A percentile compares a stretch with the other conserved stretches of the same genome.
phyloP scores from a whole-genome alignment of 2,113 vertebrate species.

The Pseudonaja textilis region DNA sequence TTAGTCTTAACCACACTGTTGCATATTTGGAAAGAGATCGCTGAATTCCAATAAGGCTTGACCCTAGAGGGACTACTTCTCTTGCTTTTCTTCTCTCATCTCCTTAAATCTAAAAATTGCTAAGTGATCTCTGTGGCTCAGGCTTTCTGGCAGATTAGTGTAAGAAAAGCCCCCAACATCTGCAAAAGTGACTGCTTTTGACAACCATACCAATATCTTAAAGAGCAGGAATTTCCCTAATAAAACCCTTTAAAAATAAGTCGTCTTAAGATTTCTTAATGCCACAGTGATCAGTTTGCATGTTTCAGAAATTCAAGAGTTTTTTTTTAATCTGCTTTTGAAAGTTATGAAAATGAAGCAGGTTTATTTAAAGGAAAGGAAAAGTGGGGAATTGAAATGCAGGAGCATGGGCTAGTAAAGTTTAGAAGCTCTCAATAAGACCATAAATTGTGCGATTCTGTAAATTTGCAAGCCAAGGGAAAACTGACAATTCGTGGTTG shows the following conservation, averaged over 20 bases:
- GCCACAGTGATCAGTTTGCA: conserved; percentile 74
- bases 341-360: conserved; percentile 70
- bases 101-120: conserved; percentile 77
- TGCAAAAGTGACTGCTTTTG: conserved; percentile 75
- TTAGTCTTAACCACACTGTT: conserved; percentile 68
- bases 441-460: conserved; percentile 68
- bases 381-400: conserved; percentile 61
- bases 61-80: conserved; percentile 68
- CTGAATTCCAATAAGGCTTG: conserved; percentile 71
- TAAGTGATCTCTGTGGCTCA: conserved; percentile 75
- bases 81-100: conserved; percentile 73
- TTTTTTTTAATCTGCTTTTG: conserved; percentile 71
- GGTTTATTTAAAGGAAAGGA: conserved; percentile 66
- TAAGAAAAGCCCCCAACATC: conserved; percentile 76
- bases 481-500: conserved; percentile 66
- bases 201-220: conserved; percentile 74
- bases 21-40: conserved; percentile 64
- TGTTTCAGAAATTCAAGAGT: conserved; percentile 72
- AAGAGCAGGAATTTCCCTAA: conserved; percentile 75
- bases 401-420: conserved; percentile 60
- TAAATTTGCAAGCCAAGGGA: conserved; percentile 64
- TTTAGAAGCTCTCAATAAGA: conserved; percentile 67
- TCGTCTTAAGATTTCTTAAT: conserved; percentile 76
- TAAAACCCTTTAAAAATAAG: conserved; percentile 75
- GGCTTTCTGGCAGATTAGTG: conserved; percentile 76